Evolutionary conservation across 92 coral and sea anemone species (phyloP).

Genomic region (Nematostella vectensis): DNA sequence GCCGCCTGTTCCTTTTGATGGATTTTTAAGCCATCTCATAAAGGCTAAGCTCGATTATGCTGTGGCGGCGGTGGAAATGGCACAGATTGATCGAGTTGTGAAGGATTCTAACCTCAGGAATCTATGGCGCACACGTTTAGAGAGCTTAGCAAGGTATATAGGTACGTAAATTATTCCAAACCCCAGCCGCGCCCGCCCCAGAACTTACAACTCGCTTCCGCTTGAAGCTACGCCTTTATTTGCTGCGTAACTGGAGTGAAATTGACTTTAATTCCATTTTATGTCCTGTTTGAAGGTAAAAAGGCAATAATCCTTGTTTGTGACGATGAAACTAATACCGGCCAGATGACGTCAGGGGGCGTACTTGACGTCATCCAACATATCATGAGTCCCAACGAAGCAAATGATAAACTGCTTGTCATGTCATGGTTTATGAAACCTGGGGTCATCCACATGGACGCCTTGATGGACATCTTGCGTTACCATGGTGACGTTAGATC

Average conservation of each 20-base stretch:
- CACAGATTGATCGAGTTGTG: not conserved
- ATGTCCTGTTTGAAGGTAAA: too few species aligned
- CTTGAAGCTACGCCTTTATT: too few species aligned
- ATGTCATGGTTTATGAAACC: constrained; percentile 14
- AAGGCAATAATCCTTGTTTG: not conserved
- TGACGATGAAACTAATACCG: not conserved
- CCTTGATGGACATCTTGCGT: not conserved
- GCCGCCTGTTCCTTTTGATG: not conserved
- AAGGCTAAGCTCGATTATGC: constrained; percentile 3
- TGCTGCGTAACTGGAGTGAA: too few species aligned
- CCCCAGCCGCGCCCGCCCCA: too few species aligned
- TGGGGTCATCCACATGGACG: not conserved
- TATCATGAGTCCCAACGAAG: not conserved
- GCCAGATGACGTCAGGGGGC: not conserved
- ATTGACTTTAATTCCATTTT: too few species aligned
- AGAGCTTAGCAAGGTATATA: too few species aligned
- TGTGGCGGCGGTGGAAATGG: constrained; percentile 6
- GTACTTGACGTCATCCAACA: too few species aligned
- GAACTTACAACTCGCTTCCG: too few species aligned
- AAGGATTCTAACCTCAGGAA: too few species aligned
- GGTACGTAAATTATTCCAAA: too few species aligned
- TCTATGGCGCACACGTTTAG: too few species aligned
- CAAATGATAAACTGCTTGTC: not conserved
- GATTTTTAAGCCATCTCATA: not conserved
- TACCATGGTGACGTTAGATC: not conserved